These are phyloP conservation scores for Ichneumon xanthorius DNA, from an alignment of 2,888 invertebrate species.

Conservation along the genomic window DNA sequence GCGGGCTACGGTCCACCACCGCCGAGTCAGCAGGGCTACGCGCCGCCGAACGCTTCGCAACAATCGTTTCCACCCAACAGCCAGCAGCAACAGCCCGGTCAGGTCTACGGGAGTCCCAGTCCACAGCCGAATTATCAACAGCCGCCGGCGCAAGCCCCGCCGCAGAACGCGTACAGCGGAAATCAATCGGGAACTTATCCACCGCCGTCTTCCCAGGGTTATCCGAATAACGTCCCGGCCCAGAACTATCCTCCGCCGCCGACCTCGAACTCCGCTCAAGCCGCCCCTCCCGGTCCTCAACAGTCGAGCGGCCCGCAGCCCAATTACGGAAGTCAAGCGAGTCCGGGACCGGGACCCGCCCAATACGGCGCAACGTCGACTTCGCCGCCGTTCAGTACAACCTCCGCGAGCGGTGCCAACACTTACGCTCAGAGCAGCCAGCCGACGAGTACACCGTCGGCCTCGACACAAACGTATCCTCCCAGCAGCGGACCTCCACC, in stretches of 20 bases:
- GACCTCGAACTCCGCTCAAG: slow-evolving; percentile 79
- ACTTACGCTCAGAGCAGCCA: slow-evolving; percentile 84
- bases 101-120: slow-evolving; percentile 84
- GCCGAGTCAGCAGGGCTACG: slow-evolving; percentile 89
- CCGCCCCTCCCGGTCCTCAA: slow-evolving; percentile 83
- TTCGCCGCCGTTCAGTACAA: slow-evolving; percentile 83
- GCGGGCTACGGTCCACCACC: slow-evolving; percentile 88
- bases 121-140: slow-evolving; percentile 83
- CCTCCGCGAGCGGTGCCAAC: slow-evolving; percentile 79
- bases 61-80: slow-evolving; percentile 84
- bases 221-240: slow-evolving; percentile 84
- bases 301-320: slow-evolving; percentile 85
- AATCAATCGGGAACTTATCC: slow-evolving; percentile 85
- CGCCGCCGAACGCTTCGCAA: slow-evolving; percentile 86
- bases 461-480: slow-evolving; percentile 87
- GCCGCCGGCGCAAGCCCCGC: slow-evolving; percentile 76
- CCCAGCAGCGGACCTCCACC: slow-evolving; percentile 85
- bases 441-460: slow-evolving; percentile 84
- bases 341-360: slow-evolving; percentile 84
- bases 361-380: slow-evolving; percentile 83
- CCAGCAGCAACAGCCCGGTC: slow-evolving; percentile 80
- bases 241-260: slow-evolving; percentile 86
- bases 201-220: slow-evolving; percentile 85
- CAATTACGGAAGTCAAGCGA: slow-evolving; percentile 87
- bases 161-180: slow-evolving; percentile 81